Percentiles rank a stretch among this genome's conserved stretches.
Conservation (phyloP, 1,140 invertebrate genomes). For the Branchinecta lynchi region DNA sequence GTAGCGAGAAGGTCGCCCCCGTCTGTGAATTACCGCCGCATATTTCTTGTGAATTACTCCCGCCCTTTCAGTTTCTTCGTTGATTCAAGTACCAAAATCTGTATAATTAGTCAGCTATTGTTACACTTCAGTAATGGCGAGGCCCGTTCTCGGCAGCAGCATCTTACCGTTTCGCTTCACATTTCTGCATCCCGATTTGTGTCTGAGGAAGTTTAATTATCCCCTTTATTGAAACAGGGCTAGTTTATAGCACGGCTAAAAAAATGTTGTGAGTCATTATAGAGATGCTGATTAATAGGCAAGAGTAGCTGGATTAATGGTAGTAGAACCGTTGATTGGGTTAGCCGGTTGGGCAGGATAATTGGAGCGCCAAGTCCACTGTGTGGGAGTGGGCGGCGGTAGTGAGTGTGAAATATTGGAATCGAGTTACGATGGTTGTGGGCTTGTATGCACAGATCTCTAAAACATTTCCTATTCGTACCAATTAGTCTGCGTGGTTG, state of each 20-base stretch:
- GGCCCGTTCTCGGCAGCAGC: background rate
- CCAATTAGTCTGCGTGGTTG: too few species aligned
- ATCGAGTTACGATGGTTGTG: too few species aligned
- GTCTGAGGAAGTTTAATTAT: background rate
- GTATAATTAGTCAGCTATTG: conserved; percentile 7
- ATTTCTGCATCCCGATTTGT: background rate
- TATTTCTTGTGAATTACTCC: background rate
- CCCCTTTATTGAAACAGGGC: conserved; percentile 5
- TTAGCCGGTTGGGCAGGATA: too few species aligned
- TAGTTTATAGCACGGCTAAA: background rate
- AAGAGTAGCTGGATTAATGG: background rate
- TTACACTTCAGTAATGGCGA: conserved; percentile 4
- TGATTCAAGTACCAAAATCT: background rate
- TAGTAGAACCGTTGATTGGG: too few species aligned
- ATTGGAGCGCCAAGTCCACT: too few species aligned
- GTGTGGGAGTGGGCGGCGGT: too few species aligned
- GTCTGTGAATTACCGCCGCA: background rate
- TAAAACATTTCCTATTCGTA: too few species aligned
- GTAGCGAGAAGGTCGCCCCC: background rate
- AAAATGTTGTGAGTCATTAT: conserved; percentile 4
- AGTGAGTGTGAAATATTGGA: too few species aligned
- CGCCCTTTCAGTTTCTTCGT: background rate
- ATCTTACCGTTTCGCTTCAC: conserved; percentile 2
- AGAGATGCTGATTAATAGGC: background rate
- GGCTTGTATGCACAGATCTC: too few species aligned